Conservation (phyloP, 2,113 vertebrate genomes). For the Crotalus viridis region DNA sequence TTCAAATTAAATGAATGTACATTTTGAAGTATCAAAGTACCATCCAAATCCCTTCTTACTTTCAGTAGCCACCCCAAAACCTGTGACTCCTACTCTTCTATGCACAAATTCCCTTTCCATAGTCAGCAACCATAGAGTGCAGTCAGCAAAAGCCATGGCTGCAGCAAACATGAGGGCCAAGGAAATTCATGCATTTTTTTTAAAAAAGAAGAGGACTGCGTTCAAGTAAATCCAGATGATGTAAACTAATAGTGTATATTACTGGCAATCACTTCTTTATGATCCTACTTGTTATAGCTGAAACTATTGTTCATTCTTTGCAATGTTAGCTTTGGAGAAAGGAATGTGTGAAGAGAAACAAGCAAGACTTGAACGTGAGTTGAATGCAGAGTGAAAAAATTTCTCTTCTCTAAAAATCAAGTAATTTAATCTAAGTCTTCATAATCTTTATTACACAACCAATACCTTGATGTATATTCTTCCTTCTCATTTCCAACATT, state of each 20-base stretch:
- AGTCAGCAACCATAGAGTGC: not conserved
- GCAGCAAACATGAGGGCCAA: not conserved
- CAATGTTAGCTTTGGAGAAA: not conserved
- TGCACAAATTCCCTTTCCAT: not conserved
- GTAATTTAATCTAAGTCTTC: not conserved
- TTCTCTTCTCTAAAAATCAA: not conserved
- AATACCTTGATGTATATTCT: not conserved
- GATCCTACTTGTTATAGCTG: not conserved
- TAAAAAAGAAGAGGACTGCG: not conserved
- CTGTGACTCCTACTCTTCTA: not conserved
- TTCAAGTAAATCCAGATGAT: not conserved
- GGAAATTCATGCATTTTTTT: not conserved
- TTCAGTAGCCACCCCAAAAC: not conserved
- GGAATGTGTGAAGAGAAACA: not conserved
- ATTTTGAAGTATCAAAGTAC: not conserved
- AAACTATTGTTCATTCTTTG: not conserved
- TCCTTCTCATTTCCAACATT: not conserved
- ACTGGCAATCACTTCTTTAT: not conserved
- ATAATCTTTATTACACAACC: not conserved
- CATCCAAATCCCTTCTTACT: not conserved
- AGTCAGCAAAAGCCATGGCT: not conserved
- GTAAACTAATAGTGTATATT: not conserved
- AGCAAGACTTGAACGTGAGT: not conserved
- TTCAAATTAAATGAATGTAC: not conserved
- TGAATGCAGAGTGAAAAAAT: not conserved